Percentiles rank a stretch among this genome's conserved stretches.
These are phyloP conservation scores for Centrocercus urophasianus DNA, from an alignment of 2,113 vertebrate genomes.

Conservation along the genomic window DNA sequence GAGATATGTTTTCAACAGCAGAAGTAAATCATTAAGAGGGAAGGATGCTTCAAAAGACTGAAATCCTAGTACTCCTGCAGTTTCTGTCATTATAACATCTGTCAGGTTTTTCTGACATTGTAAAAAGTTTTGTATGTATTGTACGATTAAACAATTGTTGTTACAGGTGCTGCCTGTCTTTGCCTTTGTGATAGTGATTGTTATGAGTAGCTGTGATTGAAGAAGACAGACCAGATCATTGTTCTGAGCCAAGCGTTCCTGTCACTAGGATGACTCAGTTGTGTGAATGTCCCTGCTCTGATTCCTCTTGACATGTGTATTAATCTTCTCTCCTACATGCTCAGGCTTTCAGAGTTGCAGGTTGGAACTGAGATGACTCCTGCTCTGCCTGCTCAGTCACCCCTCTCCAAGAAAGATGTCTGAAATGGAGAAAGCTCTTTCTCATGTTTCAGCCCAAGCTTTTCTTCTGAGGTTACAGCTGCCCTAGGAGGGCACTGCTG, in stretches of 20 bases:
- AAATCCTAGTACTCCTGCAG: not conserved
- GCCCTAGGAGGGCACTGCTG: not conserved
- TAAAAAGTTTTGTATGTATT: not conserved
- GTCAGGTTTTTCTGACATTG: not conserved
- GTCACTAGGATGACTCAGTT: not conserved
- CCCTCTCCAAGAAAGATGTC: not conserved
- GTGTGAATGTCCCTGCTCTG: not conserved
- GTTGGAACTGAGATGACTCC: not conserved
- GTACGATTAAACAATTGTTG: not conserved
- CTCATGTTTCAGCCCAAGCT: not conserved
- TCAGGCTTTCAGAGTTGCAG: not conserved
- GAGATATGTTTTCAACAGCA: not conserved
- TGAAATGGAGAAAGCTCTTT: not conserved
- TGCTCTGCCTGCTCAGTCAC: not conserved
- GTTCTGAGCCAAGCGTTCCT: not conserved
- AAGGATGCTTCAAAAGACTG: not conserved
- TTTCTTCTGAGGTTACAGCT: not conserved
- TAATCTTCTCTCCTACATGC: not conserved
- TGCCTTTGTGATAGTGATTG: not conserved
- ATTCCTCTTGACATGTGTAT: not conserved
- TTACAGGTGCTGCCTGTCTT: not conserved
- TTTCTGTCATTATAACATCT: not conserved
- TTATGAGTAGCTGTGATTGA: not conserved
- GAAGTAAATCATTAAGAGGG: not conserved
- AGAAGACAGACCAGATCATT: rapidly evolving